These are phyloP conservation scores for Condylura cristata DNA, from an alignment of 2,113 vertebrate genomes.

Conservation along the genomic window DNA sequence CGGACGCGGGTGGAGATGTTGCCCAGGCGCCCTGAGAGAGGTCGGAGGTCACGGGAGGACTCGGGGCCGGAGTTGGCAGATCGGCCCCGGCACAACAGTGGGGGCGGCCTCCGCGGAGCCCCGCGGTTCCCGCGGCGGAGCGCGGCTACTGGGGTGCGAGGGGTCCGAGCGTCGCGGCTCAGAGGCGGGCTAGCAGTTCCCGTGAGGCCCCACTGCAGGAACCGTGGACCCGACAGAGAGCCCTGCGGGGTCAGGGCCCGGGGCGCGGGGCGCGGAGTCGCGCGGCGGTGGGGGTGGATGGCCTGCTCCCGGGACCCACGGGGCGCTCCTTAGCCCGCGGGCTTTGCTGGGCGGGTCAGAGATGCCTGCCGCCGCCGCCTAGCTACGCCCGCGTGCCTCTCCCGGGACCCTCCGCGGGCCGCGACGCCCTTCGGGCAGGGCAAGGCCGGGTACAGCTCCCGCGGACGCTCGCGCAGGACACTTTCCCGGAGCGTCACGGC, in stretches of 20 bases:
- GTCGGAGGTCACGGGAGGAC: not conserved
- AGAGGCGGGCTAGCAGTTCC: too few species aligned
- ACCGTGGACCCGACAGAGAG: not conserved
- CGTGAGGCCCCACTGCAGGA: accelerated
- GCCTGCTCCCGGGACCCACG: not conserved
- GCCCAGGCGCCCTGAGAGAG: not conserved
- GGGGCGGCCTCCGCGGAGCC: not conserved
- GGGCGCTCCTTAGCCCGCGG: too few species aligned
- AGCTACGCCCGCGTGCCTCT: not conserved
- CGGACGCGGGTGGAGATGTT: too few species aligned
- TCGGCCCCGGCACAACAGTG: accelerated
- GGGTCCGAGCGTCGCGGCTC: not conserved
- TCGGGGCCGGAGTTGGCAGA: not conserved
- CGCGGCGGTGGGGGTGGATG: not conserved
- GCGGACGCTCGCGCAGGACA: accelerated
- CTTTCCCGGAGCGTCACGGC: accelerated
- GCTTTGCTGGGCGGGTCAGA: not conserved
- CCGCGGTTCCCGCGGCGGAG: accelerated
- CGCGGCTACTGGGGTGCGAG: not conserved
- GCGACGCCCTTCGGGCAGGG: not conserved
- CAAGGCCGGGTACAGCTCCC: not conserved
- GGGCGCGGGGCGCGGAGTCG: not conserved
- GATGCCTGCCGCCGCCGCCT: too few species aligned
- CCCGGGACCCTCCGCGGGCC: not conserved
- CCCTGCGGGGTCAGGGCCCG: not conserved